Evolutionary conservation across 2,797 vertebrate genomes (phyloP).

Genomic region (Cirrhinus mrigala): DNA sequence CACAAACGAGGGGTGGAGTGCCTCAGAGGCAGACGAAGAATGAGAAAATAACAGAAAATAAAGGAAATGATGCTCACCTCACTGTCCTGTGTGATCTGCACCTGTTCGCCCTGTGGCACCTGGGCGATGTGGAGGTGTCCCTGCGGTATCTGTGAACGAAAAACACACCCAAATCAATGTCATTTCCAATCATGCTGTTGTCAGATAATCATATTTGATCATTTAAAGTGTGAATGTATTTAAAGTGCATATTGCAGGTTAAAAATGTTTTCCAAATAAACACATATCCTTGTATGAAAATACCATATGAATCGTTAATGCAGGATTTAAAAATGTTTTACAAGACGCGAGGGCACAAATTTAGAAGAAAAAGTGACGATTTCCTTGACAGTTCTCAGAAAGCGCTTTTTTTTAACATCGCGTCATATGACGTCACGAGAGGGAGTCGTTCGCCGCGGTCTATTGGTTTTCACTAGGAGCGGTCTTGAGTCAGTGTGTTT

Average conservation of each 20-base stretch:
- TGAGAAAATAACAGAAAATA: not conserved
- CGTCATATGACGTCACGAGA: too few relatives aligned
- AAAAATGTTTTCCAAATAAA: too few relatives aligned
- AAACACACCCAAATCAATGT: conserved; percentile 22
- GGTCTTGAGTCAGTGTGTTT: too few relatives aligned
- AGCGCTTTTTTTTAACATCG: too few relatives aligned
- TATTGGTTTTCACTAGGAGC: too few relatives aligned
- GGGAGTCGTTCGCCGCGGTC: too few relatives aligned
- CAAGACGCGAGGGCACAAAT: too few relatives aligned
- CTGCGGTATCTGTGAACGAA: conserved; percentile 86
- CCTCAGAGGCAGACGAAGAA: not conserved
- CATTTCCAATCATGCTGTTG: not conserved
- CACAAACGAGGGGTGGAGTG: not conserved
- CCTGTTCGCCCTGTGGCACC: conserved; percentile 98
- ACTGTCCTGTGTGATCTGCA: conserved; percentile 99
- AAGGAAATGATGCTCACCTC: conserved; percentile 82
- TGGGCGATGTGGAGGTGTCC: conserved; percentile 98
- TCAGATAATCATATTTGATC: not conserved
- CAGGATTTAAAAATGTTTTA: too few relatives aligned
- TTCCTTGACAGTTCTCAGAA: too few relatives aligned
- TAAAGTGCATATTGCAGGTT: not conserved
- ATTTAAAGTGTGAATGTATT: not conserved
- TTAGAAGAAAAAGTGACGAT: too few relatives aligned
- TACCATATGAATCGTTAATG: too few relatives aligned
- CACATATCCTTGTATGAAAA: too few relatives aligned